These are phyloP conservation scores for Pachydiplax longipennis DNA, from an alignment of 2,888 invertebrate genomes.

Conservation along the genomic window DNA sequence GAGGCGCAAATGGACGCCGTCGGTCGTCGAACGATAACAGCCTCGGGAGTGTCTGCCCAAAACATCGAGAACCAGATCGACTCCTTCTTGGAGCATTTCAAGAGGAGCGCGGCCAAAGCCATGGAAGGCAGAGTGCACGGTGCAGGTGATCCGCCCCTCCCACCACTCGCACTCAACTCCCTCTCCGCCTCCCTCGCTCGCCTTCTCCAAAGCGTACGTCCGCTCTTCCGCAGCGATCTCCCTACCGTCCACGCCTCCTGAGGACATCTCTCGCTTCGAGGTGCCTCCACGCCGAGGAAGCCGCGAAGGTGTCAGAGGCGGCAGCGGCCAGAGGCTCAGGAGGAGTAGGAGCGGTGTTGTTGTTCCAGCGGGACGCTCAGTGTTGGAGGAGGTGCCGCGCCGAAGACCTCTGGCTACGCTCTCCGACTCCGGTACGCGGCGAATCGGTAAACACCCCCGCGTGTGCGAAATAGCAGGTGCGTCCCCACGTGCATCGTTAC, in stretches of 20 bases:
- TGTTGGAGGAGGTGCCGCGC: conserved; percentile 10
- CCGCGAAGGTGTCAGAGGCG: conserved; percentile 8
- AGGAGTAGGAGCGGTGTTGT: conserved; percentile 48
- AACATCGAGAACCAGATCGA: conserved; percentile 77
- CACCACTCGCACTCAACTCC: background rate
- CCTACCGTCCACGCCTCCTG: conserved; percentile 28
- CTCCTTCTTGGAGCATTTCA: conserved; percentile 83
- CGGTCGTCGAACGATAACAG: background rate
- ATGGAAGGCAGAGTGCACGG: conserved; percentile 65
- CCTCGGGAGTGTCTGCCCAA: conserved; percentile 45
- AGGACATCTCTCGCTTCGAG: conserved; percentile 2
- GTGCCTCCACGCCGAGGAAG: conserved; percentile 13
- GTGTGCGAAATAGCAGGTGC: too few species aligned
- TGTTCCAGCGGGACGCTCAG: background rate
- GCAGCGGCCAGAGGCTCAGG: conserved; percentile 45
- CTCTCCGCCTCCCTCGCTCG: background rate
- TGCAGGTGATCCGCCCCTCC: background rate
- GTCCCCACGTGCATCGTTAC: background rate
- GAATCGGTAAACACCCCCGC: conserved; percentile 1
- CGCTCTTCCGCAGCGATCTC: conserved; percentile 4
- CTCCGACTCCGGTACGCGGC: conserved; percentile 38
- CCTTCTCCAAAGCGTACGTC: background rate
- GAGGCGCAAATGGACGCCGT: conserved; percentile 37
- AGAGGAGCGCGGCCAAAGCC: conserved; percentile 78
- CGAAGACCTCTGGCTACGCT: conserved; percentile 15